Evolutionary conservation across 1,140 invertebrate genomes (phyloP), one percentile per base, ranked within the genome.

Genomic region (Antheraea pernyi): DNA sequence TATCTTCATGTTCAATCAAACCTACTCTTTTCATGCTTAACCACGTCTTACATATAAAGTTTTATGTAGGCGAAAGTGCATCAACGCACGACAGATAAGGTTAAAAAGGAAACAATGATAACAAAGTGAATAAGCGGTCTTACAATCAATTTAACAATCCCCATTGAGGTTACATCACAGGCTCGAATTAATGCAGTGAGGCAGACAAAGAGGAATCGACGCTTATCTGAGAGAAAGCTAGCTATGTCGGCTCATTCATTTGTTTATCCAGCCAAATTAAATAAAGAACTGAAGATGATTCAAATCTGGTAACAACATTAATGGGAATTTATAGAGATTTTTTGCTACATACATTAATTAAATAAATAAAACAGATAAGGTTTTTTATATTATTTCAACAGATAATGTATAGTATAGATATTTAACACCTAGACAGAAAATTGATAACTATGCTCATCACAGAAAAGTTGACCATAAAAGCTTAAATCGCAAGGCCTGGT

Each of bases 221-320:
- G 74, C 80, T 88, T 89, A 88, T 89, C 85, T 80, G 62, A 74
- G 81, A 85, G 82, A 86, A 83, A 88, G 85, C 82, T 71, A 70
- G 72, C 69, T 70, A 73, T 67, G 67, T 78, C 70, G 75, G 71
- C 77, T 75, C 75, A 42, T 36, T 30, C 59, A 11, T 60, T 30
- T 48, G 46, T 48, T 48, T 48, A 11, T 48, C 11, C 46, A 3
- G 3, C 46, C 11, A 48, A 48, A 48, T 48, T 53, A 53, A 53
- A 53, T 53, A 19, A 61, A 22, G 11, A 36, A 64, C 58, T 64
- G 61, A 42, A 8, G 7, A 42, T 7, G 0, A 7, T 10, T 42
- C 39, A 42, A 42, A 42, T 42, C 11, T 42, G 39, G 39, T 42
- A 42, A 42, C 39, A 42, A 42, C 11, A 0, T 3, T 11, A 42